A percentile compares a stretch with the other conserved stretches of the same genome.
phyloP scores from a whole-genome alignment of 2,888 invertebrate species.

The Synanthedon formicaeformis region DNA sequence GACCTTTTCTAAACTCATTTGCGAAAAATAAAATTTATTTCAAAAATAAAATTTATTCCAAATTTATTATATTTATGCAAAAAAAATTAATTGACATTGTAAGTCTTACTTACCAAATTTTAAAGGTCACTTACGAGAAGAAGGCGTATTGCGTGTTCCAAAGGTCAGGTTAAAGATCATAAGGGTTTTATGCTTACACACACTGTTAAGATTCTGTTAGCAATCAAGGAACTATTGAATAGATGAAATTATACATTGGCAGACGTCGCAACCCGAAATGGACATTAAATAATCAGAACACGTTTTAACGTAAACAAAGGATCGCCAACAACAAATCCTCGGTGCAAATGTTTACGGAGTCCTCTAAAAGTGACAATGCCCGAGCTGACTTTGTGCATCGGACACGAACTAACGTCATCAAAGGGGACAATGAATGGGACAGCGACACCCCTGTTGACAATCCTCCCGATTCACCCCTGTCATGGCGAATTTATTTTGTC shows the following conservation, averaged over 20 bases:
- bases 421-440: constrained; percentile 11
- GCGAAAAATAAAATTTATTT: too few relatives aligned
- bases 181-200: too few relatives aligned
- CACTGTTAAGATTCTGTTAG: too few relatives aligned
- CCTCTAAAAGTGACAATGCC: constrained; percentile 30
- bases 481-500: constrained; percentile 38
- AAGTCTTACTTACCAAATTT: too few relatives aligned
- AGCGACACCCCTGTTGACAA: constrained; percentile 7
- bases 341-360: constrained; percentile 26
- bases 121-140: too few relatives aligned
- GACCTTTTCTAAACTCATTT: too few relatives aligned
- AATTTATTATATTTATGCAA: too few relatives aligned
- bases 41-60: too few relatives aligned
- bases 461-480: constrained; percentile 19
- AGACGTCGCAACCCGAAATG: background rate
- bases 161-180: too few relatives aligned
- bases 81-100: too few relatives aligned
- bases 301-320: constrained; percentile 13
- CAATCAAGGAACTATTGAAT: background rate
- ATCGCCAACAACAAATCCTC: constrained; percentile 10
- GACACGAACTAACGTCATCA: constrained; percentile 46
- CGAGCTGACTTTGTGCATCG: constrained; percentile 42
- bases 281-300: constrained; percentile 10
- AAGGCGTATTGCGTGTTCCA: too few relatives aligned
- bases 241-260: background rate